Percentiles rank a stretch among this genome's conserved stretches.
These are phyloP conservation scores for Hydrocynus forskahlii DNA, from an alignment of 2,797 vertebrate species.

Conservation along the genomic window DNA sequence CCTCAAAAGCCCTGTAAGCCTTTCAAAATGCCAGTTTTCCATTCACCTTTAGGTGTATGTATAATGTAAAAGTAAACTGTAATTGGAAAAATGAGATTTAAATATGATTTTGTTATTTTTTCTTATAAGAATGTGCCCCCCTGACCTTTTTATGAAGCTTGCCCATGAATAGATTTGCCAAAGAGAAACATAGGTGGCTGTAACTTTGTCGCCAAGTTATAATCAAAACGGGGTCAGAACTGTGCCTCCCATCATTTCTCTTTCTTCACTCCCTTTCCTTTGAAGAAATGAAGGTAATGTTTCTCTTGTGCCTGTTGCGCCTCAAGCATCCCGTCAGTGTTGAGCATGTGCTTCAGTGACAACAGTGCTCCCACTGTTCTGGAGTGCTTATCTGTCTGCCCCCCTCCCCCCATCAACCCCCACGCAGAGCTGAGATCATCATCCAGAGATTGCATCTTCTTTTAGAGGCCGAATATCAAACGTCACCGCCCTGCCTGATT, in stretches of 20 bases:
- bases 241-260: slow-evolving; percentile 5
- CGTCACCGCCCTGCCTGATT: background rate
- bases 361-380: background rate
- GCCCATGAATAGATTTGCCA: background rate
- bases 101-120: too few relatives aligned
- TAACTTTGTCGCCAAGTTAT: slow-evolving; percentile 8
- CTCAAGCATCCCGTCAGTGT: background rate
- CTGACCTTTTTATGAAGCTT: background rate
- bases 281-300: slow-evolving; percentile 24
- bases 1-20: too few relatives aligned
- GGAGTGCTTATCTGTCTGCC: background rate
- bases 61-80: background rate
- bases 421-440: slow-evolving; percentile 22
- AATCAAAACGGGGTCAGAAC: slow-evolving; percentile 21
- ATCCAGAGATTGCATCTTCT: background rate
- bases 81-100: background rate
- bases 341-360: background rate
- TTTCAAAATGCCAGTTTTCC: background rate
- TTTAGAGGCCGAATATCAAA: slow-evolving; percentile 14
- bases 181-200: background rate
- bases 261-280: slow-evolving; percentile 21
- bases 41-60: background rate
- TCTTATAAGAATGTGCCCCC: background rate
- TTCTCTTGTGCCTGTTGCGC: slow-evolving; percentile 27
- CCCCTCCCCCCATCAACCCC: background rate